These are phyloP conservation scores for Pocota personata DNA, from an alignment of 2,888 invertebrate species.

Conservation along the genomic window DNA sequence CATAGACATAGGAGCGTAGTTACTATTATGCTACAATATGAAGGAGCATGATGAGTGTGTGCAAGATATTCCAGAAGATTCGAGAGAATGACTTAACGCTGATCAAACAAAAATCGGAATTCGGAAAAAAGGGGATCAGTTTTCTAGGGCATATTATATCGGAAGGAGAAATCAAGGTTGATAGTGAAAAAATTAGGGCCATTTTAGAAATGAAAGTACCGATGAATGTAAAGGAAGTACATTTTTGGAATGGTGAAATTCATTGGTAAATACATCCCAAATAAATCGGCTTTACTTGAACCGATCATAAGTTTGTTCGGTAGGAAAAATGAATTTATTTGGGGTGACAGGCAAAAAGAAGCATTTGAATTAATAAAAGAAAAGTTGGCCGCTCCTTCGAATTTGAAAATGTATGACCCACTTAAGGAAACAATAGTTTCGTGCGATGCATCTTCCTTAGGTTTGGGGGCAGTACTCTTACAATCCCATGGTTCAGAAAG, in stretches of 20 bases:
- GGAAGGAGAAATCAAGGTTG: slow-evolving; percentile 3
- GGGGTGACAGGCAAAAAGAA: background rate
- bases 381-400: background rate
- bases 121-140: background rate
- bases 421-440: background rate
- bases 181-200: slow-evolving; percentile 11
- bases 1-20: too few relatives aligned
- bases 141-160: slow-evolving; percentile 26
- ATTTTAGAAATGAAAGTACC: slow-evolving; percentile 13
- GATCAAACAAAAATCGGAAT: background rate
- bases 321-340: background rate
- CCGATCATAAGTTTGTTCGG: background rate
- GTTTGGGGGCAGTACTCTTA: background rate
- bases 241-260: slow-evolving; percentile 33
- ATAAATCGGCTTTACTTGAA: slow-evolving; percentile 13
- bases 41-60: too few relatives aligned
- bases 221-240: slow-evolving; percentile 5
- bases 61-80: background rate
- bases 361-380: slow-evolving; percentile 3
- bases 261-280: slow-evolving; percentile 32
- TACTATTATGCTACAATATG: too few relatives aligned
- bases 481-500: background rate
- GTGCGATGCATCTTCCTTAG: background rate
- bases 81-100: background rate
- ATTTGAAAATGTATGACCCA: slow-evolving; percentile 7